phyloP scores from a whole-genome alignment of 2,113 vertebrate species.

The Gymnogyps californianus region DNA sequence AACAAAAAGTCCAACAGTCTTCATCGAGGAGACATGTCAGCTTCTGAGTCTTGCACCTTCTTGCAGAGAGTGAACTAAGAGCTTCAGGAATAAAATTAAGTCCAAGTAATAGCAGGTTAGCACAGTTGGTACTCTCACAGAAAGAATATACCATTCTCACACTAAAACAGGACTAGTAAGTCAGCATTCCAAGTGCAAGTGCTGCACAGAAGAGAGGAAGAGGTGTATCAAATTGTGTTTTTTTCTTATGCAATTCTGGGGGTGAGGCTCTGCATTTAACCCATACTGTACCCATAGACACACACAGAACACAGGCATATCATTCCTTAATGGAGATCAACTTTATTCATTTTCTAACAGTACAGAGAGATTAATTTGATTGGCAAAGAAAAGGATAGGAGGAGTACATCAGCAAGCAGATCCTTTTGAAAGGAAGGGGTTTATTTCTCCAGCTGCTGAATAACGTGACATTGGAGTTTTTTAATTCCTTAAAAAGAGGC shows the following conservation, averaged over 20 bases:
- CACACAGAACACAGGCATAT: no score
- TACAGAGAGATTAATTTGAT: neutral
- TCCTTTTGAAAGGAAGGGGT: neutral
- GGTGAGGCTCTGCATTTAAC: neutral
- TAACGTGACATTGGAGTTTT: neutral
- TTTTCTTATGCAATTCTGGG: neutral
- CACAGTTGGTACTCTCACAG: neutral
- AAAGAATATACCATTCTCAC: neutral
- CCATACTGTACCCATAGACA: fast-evolving
- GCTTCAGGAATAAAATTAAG: neutral
- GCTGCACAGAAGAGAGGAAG: neutral
- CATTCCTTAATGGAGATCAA: neutral
- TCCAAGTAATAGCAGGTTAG: neutral
- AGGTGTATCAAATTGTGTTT: neutral
- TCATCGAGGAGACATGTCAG: neutral
- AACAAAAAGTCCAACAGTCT: neutral
- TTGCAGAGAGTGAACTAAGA: neutral
- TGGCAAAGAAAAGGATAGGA: neutral
- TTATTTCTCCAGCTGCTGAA: neutral
- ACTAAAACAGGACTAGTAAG: neutral
- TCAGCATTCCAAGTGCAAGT: neutral
- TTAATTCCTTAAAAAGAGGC: neutral
- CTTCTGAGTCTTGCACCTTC: neutral
- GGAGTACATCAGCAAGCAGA: neutral
- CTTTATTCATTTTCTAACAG: neutral